A percentile compares a stretch with the other conserved stretches of the same genome.
Conservation (phyloP, 2,797 vertebrate species). For the Leptoclinus maculatus region DNA sequence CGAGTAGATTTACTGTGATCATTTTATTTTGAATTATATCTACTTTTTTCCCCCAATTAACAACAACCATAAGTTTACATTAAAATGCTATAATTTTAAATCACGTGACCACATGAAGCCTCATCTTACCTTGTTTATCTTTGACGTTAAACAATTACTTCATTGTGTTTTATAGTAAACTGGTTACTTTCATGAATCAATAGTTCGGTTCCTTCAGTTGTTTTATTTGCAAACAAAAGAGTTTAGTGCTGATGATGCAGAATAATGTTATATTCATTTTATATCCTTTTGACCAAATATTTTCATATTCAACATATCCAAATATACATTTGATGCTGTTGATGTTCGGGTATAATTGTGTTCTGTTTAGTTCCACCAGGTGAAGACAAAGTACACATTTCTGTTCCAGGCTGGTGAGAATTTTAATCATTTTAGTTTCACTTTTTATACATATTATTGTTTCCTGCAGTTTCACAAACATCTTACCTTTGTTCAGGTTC, state of each 20-base stretch:
- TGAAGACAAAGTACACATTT: background rate
- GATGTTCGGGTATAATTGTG: background rate
- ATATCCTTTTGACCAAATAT: background rate
- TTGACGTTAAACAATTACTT: background rate
- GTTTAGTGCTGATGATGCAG: background rate
- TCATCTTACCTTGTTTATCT: background rate
- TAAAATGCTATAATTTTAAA: background rate
- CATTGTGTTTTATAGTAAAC: too few relatives aligned
- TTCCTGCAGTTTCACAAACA: background rate
- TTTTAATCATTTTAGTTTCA: background rate
- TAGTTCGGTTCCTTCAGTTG: too few relatives aligned
- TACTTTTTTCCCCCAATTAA: accelerated
- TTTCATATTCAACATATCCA: background rate
- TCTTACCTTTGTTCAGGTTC: accelerated
- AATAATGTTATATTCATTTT: background rate
- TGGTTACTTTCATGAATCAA: too few relatives aligned
- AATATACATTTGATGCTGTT: too few relatives aligned
- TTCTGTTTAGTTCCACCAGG: background rate
- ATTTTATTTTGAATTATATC: background rate
- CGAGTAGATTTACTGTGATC: background rate
- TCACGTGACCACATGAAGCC: background rate
- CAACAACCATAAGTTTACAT: background rate
- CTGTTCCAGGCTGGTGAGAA: background rate
- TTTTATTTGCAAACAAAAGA: background rate
- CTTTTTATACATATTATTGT: background rate